phyloP scores from a whole-genome alignment of 2,797 vertebrate genomes.

The Discoglossus pictus region DNA sequence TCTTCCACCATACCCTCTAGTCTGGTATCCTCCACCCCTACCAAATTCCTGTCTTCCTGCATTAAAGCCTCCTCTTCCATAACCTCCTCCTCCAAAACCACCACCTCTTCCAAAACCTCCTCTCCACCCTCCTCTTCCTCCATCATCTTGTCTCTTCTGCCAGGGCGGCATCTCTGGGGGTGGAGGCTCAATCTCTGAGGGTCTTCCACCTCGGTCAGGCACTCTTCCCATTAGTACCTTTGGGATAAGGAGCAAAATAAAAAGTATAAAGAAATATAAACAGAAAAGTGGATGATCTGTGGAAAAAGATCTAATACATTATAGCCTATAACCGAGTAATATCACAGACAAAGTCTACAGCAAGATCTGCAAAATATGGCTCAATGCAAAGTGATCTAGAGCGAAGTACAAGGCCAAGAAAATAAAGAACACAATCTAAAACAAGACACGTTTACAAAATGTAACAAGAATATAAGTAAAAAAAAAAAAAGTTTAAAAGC shows the following conservation, averaged over 20 bases:
- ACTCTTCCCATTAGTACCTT: slow-evolving; percentile 95
- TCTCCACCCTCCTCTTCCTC: slow-evolving; percentile 76
- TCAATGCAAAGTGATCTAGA: neutral
- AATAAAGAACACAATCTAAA: too few relatives aligned
- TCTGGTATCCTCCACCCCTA: slow-evolving; percentile 54
- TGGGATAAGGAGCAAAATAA: slow-evolving; percentile 34
- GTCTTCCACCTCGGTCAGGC: slow-evolving; percentile 92
- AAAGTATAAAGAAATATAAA: too few relatives aligned
- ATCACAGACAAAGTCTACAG: too few relatives aligned
- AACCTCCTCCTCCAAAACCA: slow-evolving; percentile 58
- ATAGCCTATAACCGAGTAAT: too few relatives aligned
- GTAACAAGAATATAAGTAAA: too few relatives aligned
- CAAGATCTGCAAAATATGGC: slow-evolving; percentile 15
- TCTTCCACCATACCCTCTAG: slow-evolving; percentile 64
- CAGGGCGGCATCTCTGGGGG: slow-evolving; percentile 93
- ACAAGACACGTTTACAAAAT: too few relatives aligned
- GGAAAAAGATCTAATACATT: too few relatives aligned
- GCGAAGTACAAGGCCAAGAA: neutral
- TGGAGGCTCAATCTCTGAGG: slow-evolving; percentile 88
- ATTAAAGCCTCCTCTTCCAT: slow-evolving; percentile 56
- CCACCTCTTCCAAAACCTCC: slow-evolving; percentile 66
- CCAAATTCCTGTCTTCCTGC: slow-evolving; percentile 50
- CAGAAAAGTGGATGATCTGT: too few relatives aligned
- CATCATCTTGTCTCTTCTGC: slow-evolving; percentile 89
- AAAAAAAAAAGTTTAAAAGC: too few relatives aligned